Conservation (phyloP, 2,888 invertebrate species). For the Mesorhabditis sp. region DNA sequence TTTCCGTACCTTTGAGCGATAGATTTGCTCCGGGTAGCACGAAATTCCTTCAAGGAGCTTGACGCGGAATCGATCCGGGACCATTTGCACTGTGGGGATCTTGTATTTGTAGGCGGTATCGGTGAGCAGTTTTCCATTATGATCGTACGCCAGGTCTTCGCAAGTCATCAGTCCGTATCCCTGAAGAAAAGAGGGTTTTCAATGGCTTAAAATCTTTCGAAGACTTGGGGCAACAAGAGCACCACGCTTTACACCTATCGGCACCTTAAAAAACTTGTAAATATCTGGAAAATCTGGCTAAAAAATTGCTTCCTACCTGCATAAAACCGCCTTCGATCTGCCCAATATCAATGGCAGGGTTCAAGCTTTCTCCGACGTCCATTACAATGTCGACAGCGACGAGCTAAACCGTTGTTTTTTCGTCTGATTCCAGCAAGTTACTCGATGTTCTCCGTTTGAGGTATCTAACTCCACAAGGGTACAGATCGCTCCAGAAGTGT, state of each 20-base stretch:
- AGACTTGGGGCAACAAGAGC: too few species aligned
- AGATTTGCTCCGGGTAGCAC: slow-evolving; percentile 79
- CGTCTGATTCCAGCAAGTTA: slow-evolving; percentile 38
- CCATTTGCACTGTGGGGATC: slow-evolving; percentile 83
- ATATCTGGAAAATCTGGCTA: too few species aligned
- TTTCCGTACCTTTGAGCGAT: slow-evolving; percentile 78
- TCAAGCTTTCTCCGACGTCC: slow-evolving; percentile 89
- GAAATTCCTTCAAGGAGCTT: slow-evolving; percentile 79
- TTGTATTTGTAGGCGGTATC: slow-evolving; percentile 88
- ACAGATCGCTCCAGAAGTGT: slow-evolving; percentile 78
- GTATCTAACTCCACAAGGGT: slow-evolving; percentile 88
- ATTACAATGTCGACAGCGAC: slow-evolving; percentile 86
- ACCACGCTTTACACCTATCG: neutral
- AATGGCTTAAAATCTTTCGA: neutral
- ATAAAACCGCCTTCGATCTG: slow-evolving; percentile 91
- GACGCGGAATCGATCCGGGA: slow-evolving; percentile 85
- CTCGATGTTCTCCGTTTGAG: slow-evolving; percentile 84
- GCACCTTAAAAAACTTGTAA: neutral
- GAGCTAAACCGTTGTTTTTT: slow-evolving; percentile 63
- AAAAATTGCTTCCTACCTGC: slow-evolving; percentile 62
- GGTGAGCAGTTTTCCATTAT: slow-evolving; percentile 74
- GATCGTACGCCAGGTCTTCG: slow-evolving; percentile 82
- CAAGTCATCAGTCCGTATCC: slow-evolving; percentile 85
- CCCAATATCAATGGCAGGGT: slow-evolving; percentile 92
- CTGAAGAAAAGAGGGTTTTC: slow-evolving; percentile 32